These are phyloP conservation scores for Apteryx mantelli DNA, from an alignment of 2,113 vertebrate genomes.

Conservation along the genomic window DNA sequence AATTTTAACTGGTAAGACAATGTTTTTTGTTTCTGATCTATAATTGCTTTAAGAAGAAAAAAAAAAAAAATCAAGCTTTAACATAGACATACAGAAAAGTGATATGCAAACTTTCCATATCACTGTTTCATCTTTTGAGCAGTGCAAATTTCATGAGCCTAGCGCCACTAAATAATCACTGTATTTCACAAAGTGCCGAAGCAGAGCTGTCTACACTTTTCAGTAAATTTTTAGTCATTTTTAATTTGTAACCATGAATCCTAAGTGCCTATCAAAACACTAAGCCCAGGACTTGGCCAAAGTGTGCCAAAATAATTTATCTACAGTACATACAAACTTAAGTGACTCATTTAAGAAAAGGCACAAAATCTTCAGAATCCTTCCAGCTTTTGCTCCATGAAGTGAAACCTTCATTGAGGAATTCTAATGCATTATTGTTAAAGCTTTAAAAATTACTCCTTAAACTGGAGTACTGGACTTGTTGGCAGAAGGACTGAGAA, in stretches of 20 bases:
- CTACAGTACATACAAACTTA: neutral
- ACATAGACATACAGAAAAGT: neutral
- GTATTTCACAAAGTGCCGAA: neutral
- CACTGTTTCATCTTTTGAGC: neutral
- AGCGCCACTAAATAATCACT: neutral
- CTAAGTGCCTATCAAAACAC: neutral
- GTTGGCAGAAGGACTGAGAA: neutral
- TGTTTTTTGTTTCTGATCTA: neutral
- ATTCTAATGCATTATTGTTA: neutral
- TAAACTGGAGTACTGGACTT: neutral
- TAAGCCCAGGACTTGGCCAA: neutral
- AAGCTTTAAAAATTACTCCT: neutral
- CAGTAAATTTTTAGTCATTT: neutral
- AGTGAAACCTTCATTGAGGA: neutral
- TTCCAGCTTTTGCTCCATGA: neutral
- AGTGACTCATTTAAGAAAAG: neutral
- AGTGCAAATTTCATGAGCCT: neutral
- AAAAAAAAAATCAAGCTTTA: neutral
- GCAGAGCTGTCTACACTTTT: neutral
- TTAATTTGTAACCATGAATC: neutral
- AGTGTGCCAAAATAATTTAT: neutral
- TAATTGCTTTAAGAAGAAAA: neutral
- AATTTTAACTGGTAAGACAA: neutral
- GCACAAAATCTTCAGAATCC: neutral
- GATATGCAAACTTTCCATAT: neutral